Percentiles rank a stretch among this genome's conserved stretches.
Evolutionary conservation across 2,113 vertebrate genomes (phyloP).

Genomic region (Tretioscincus oriximinensis): DNA sequence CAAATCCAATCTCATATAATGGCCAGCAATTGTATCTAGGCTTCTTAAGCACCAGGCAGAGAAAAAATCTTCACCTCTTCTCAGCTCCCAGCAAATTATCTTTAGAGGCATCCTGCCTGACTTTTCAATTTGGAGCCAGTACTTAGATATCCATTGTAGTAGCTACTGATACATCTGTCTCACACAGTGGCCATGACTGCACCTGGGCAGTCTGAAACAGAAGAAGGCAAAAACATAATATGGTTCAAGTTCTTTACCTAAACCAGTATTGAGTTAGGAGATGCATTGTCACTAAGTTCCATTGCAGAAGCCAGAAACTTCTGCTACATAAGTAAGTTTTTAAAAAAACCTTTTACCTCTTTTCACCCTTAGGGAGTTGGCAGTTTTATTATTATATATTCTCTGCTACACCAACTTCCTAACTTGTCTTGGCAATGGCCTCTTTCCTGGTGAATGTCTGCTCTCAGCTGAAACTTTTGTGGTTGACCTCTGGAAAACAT

Average conservation of each 20-base stretch:
- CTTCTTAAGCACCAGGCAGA: no score
- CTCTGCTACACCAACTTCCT: not conserved
- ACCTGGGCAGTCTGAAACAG: no score
- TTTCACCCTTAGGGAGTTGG: not conserved
- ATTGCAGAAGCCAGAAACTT: not conserved
- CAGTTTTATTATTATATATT: not conserved
- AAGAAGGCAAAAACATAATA: not conserved
- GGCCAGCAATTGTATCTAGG: no score
- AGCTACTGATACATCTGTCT: conserved; percentile 17
- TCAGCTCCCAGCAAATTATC: no score
- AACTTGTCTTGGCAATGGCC: not conserved
- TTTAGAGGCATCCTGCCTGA: no score
- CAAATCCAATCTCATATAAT: no score
- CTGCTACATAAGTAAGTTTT: not conserved
- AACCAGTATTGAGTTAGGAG: not conserved
- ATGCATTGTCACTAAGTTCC: not conserved
- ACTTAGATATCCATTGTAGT: no score
- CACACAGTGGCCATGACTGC: no score
- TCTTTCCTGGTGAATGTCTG: not conserved
- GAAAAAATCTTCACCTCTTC: no score
- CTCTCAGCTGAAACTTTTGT: not conserved
- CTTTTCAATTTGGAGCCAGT: no score
- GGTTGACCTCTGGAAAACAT: not conserved
- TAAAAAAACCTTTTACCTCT: not conserved
- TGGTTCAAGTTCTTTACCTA: not conserved